Percentiles rank a stretch among this genome's conserved stretches.
These are phyloP conservation scores for Tachyglossus aculeatus DNA, from an alignment of 2,797 vertebrate species.

Conservation along the genomic window DNA sequence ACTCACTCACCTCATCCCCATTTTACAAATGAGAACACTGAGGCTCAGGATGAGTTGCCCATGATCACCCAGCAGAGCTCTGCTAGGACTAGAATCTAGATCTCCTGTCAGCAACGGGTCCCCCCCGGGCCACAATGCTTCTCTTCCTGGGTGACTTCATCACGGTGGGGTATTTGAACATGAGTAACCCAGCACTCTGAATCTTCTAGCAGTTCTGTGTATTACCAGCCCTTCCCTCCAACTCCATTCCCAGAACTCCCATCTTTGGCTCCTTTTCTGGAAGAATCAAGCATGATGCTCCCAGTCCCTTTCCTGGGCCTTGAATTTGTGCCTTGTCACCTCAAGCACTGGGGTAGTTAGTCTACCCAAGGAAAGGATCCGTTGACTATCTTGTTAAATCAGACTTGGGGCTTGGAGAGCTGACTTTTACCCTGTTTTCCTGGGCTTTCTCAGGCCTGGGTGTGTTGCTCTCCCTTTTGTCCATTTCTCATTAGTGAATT, in stretches of 20 bases:
- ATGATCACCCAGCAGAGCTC: too few relatives aligned
- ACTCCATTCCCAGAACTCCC: neutral
- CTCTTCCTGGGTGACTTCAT: neutral
- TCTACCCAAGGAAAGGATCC: constrained; percentile 59
- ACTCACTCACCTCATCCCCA: too few relatives aligned
- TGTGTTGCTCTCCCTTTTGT: too few relatives aligned
- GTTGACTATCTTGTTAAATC: constrained; percentile 71
- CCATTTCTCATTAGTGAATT: constrained; percentile 60
- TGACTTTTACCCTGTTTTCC: constrained; percentile 59
- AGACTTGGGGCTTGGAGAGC: constrained; percentile 63
- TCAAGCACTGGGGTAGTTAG: constrained; percentile 64
- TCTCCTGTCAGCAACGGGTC: neutral
- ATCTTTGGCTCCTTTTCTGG: constrained; percentile 21
- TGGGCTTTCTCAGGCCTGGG: constrained; percentile 66
- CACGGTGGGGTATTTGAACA: too few relatives aligned
- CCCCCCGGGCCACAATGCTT: neutral
- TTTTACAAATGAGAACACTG: too few relatives aligned
- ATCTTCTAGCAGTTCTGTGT: neutral
- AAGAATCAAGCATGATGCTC: constrained; percentile 41
- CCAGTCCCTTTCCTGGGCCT: constrained; percentile 49
- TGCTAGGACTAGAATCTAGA: neutral
- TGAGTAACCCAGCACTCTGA: too few relatives aligned
- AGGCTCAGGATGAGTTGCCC: too few relatives aligned
- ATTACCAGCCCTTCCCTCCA: constrained; percentile 21
- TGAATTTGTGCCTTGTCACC: constrained; percentile 72